Base-by-base conservation (phyloP, 2,797 vertebrate genomes). In the Chaetophractus vellerosus region DNA sequence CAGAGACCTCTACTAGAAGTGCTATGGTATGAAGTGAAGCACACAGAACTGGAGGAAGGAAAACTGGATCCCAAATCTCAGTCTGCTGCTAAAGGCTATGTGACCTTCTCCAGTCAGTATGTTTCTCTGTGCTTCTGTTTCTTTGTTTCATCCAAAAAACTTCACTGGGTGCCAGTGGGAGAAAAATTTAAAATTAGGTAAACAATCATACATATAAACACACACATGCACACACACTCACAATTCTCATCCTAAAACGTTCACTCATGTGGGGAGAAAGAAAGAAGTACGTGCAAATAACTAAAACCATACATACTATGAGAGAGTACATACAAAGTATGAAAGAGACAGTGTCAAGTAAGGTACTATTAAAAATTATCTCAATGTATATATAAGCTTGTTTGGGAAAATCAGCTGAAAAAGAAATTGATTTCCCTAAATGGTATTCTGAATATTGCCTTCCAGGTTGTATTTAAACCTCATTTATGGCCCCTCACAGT, bases 121-220 rank as follows among this genome's bases (percentile, higher is more conserved):
- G 24, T 76, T 41, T 90, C 31, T 61, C 33, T 66, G 19, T 63
- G 38, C 80, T 80, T 57, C 78, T 83, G 28, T 16, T 71, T 78
- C 19, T 55, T 74, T 82, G 23, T 28, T 85, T 33, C 23, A 87
- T 48, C 87, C 19, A 81, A 75, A 76, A 82, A 45, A 31, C 5
- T 75, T 52, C 55, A 6, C 24, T 76, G 9, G 5, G 6, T 69
- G 6, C 16, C 33, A 82, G 18, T 80, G 48, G 90, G 9, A 83
- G 2, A 69, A 88, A 80, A 79, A n/a, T 14, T n/a, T 50, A 88
- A 81, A 91, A 72, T 55, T 71, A 92, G 8, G 26, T 66, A 90
- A 63, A 90, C 21, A 91, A 38, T 84, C 2, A 85, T 4, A 61
- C 59, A 59, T 1, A 26, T 6, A 52, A 1, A 55, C 26, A 33